Percentiles rank a stretch among this genome's conserved stretches.
phyloP scores from a whole-genome alignment of 2,113 vertebrate species.

The Perca flavescens region DNA sequence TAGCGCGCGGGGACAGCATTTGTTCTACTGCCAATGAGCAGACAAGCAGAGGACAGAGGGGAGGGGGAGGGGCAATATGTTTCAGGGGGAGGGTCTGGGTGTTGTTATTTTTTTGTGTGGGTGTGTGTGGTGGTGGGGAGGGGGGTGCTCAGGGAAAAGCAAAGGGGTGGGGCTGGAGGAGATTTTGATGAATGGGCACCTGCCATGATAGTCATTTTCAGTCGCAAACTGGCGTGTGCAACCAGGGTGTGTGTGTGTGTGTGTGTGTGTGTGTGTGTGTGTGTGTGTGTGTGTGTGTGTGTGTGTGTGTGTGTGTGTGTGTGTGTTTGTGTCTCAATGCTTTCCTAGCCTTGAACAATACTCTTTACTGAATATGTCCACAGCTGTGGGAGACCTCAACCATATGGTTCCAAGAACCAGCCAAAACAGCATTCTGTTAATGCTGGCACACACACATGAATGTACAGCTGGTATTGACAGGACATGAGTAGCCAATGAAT shows the following conservation, averaged over 20 bases:
- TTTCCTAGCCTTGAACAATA: constrained; percentile 37
- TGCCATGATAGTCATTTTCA: constrained; percentile 54
- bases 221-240: constrained; percentile 34
- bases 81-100: constrained; percentile 62
- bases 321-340: neutral
- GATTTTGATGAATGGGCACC: constrained; percentile 75
- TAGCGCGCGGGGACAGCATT: constrained; percentile 44
- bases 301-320: constrained; percentile 7
- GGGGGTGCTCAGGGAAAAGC: constrained; percentile 19
- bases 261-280: constrained; percentile 7
- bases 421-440: constrained; percentile 27
- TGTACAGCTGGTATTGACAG: constrained; percentile 30
- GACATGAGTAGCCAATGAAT: constrained; percentile 30
- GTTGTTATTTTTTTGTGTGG: constrained; percentile 21
- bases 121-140: neutral
- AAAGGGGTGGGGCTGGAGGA: constrained; percentile 48
- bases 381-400: constrained; percentile 53
- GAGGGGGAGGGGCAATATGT: constrained; percentile 61
- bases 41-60: constrained; percentile 55
- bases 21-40: constrained; percentile 62
- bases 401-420: constrained; percentile 47
- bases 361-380: constrained; percentile 44
- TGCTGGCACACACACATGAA: constrained; percentile 16
- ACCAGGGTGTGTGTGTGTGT: neutral
- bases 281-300: constrained; percentile 1